Percentiles rank a stretch among this genome's conserved stretches.
These are phyloP conservation scores for Trissolcus basalis DNA, from an alignment of 1,140 invertebrate species.

Conservation along the genomic window DNA sequence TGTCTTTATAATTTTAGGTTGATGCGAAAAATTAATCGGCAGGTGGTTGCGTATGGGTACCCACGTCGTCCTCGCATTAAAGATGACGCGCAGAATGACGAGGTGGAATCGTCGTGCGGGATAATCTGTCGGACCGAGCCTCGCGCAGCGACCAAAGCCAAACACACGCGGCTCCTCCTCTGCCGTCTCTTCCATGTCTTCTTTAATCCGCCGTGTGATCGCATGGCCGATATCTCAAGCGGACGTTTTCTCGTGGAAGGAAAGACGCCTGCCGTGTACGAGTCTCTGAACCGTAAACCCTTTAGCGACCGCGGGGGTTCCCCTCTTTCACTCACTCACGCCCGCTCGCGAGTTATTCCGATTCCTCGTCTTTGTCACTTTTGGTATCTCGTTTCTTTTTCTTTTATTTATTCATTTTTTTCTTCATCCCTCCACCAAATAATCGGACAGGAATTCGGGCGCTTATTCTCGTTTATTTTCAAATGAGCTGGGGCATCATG, in stretches of 20 bases:
- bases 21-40: not conserved
- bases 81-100: conserved; percentile 54
- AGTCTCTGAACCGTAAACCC: conserved; percentile 70
- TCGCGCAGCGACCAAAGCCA: conserved; percentile 68
- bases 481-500: conserved; percentile 1
- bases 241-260: conserved; percentile 70
- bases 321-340: conserved; percentile 55
- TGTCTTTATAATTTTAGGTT: no score
- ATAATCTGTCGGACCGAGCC: conserved; percentile 71
- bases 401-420: conserved; percentile 8
- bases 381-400: no score
- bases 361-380: conserved; percentile 38
- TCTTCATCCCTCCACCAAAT: no score
- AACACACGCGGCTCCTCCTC: conserved; percentile 59
- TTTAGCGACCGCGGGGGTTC: conserved; percentile 70
- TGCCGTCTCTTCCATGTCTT: conserved; percentile 60
- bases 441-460: no score
- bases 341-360: conserved; percentile 53
- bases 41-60: not conserved
- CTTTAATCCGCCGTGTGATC: conserved; percentile 74
- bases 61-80: conserved; percentile 22
- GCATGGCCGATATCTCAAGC: conserved; percentile 70
- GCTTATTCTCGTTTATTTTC: no score
- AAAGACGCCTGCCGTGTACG: conserved; percentile 68
- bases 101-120: conserved; percentile 56